Conservation (phyloP, 2,888 invertebrate genomes). For the Drosophila differens region DNA sequence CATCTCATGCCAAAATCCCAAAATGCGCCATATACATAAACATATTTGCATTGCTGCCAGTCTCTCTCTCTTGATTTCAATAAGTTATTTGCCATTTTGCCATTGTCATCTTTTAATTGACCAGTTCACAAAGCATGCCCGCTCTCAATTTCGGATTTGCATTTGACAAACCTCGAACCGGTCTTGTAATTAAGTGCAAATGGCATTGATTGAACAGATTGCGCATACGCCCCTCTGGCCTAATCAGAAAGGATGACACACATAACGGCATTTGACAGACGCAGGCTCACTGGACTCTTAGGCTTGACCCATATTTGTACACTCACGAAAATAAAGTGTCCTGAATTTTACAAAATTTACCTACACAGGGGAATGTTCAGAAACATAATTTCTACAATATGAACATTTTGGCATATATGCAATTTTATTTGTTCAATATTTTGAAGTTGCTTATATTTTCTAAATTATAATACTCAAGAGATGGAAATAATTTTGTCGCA, state of each 20-base stretch:
- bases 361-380: neutral
- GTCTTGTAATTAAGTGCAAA: conserved; percentile 16
- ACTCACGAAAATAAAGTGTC: neutral
- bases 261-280: conserved; percentile 9
- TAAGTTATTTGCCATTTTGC: conserved; percentile 13
- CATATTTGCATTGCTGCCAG: conserved; percentile 16
- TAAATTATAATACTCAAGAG: neutral
- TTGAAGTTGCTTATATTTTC: neutral
- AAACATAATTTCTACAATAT: neutral
- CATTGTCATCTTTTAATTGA: conserved; percentile 42
- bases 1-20: conserved; percentile 50
- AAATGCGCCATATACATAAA: conserved; percentile 20
- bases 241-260: conserved; percentile 7
- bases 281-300: conserved; percentile 29
- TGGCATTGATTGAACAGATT: conserved; percentile 30
- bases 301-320: conserved; percentile 59
- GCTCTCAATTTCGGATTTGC: conserved; percentile 5
- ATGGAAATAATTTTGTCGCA: neutral
- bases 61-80: conserved; percentile 25
- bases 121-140: conserved; percentile 13
- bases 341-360: neutral
- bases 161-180: conserved; percentile 15
- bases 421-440: neutral
- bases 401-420: neutral
- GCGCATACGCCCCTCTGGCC: conserved; percentile 40